phyloP scores from a whole-genome alignment of 2,888 invertebrate species.

The Clistopyga incitator region DNA sequence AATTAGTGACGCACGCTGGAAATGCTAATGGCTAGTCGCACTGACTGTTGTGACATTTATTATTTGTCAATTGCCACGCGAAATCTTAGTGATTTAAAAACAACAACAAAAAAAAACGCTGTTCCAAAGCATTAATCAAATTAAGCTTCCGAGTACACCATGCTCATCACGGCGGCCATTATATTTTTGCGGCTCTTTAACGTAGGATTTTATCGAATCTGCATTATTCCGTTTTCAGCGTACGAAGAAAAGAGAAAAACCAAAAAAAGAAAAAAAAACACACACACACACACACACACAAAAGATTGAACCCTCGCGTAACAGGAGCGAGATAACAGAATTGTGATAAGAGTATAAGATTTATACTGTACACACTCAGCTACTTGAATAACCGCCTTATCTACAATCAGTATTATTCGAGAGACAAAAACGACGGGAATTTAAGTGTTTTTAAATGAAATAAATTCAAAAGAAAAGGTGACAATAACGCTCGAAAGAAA shows the following conservation, averaged over 20 bases:
- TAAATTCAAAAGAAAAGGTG: conserved; percentile 19
- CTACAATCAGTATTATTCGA: conserved; percentile 64
- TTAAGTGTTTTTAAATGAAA: conserved; percentile 2
- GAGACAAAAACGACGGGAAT: conserved; percentile 19
- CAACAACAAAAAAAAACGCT: too few species aligned
- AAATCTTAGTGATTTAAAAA: too few species aligned
- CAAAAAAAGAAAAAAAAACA: too few species aligned
- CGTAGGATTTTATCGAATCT: conserved; percentile 34
- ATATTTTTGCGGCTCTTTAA: conserved; percentile 18
- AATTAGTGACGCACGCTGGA: conserved; percentile 38
- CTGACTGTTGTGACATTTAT: neutral
- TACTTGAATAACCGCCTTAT: conserved; percentile 65
- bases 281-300: too few species aligned
- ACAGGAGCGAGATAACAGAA: conserved; percentile 29
- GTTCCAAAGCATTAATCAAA: conserved; percentile 37
- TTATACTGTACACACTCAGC: conserved; percentile 56
- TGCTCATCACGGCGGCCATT: conserved; percentile 26
- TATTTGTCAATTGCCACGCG: neutral
- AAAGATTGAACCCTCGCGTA: neutral
- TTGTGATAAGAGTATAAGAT: conserved; percentile 55
- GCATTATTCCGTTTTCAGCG: conserved; percentile 14
- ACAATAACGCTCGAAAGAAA: conserved; percentile 46
- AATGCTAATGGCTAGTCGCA: conserved; percentile 17
- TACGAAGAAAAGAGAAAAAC: neutral
- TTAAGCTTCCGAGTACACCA: conserved; percentile 20